Evolutionary conservation across 1,140 invertebrate genomes (phyloP), one percentile per base, ranked within the genome.

Genomic region (Anastrepha obliqua): DNA sequence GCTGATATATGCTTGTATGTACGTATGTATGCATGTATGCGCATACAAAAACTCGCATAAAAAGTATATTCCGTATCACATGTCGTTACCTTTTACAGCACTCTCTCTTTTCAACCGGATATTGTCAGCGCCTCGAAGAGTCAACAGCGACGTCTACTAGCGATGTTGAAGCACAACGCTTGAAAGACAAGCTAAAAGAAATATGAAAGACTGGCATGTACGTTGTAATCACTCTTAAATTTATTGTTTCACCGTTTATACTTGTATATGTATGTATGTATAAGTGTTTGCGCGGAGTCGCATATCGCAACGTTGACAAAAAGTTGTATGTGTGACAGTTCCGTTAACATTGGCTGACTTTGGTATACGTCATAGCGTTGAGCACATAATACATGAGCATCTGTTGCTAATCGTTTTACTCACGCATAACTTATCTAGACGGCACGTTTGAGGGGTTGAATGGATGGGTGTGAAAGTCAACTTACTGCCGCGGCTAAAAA

Each of bases 321-420:
- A 74, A 47, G 6, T 17, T 74, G 6, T 0, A 39, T 0, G 4
- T 5, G 42, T 47, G 67, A 17, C 67, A 74, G 42, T 74, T 74
- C 15, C 67, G 42, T 47, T 44, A 44, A 74, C 15, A 6, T 15
- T 47, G 67, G 42, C 39, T 74, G 67, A 47, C 39, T 44, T 6
- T 13, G 67, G 42, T 74, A 8, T 74, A 4, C 42, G 13, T 6
- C 9, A 44, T n/a, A 15, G 13, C 6, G 39, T 44, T 74, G 67
- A 17, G 42, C 42, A 39, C 17, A 42, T 74, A 47, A 74, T n/a
- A 47, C 29, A 39, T 74, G 17, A 74, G 67, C 67, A 74, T 74
- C 67, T 44, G 42, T 44, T 74, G 11, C 67, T 74, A 74, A 74
- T 74, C 67, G 67, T 47, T 74, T 74, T 74, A 74, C 17, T 29